phyloP scores from a whole-genome alignment of 2,888 invertebrate species.

The Sarcophaga subvicina region DNA sequence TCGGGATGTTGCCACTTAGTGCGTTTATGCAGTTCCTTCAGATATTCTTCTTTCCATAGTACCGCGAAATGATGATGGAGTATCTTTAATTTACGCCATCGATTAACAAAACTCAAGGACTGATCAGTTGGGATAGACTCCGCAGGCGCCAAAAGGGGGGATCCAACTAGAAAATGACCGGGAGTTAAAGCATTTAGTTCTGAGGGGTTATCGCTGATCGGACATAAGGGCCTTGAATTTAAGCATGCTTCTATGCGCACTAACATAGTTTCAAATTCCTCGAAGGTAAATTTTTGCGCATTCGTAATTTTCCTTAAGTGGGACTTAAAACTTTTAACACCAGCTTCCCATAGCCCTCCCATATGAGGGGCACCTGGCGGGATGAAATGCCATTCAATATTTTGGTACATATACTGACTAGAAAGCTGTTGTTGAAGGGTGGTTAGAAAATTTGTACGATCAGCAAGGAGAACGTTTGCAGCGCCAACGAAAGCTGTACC shows the following conservation, averaged over 20 bases:
- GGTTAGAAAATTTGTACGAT: no score
- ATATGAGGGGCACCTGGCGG: no score
- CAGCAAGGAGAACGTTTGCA: no score
- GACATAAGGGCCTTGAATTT: slow-evolving; percentile 21
- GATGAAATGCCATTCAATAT: slow-evolving; percentile 15
- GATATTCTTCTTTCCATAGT: no score
- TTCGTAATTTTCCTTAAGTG: background rate
- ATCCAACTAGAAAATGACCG: slow-evolving; percentile 25
- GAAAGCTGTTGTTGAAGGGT: no score
- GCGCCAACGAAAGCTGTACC: slow-evolving; percentile 6
- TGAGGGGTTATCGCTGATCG: background rate
- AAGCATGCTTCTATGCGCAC: slow-evolving; percentile 22
- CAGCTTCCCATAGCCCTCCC: no score
- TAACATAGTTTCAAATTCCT: slow-evolving; percentile 27
- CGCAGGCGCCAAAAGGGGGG: background rate
- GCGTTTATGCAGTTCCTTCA: no score
- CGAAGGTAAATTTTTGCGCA: slow-evolving; percentile 1
- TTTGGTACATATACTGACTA: no score
- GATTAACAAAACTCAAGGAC: background rate
- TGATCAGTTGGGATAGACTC: slow-evolving; percentile 7
- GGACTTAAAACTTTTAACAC: no score
- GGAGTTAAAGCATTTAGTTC: slow-evolving; percentile 21
- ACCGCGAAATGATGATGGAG: background rate
- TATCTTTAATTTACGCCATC: slow-evolving; percentile 16
- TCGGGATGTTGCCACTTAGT: no score